These are phyloP conservation scores for Leptinotarsa lineolata DNA, from an alignment of 1,140 invertebrate species.

Conservation along the genomic window DNA sequence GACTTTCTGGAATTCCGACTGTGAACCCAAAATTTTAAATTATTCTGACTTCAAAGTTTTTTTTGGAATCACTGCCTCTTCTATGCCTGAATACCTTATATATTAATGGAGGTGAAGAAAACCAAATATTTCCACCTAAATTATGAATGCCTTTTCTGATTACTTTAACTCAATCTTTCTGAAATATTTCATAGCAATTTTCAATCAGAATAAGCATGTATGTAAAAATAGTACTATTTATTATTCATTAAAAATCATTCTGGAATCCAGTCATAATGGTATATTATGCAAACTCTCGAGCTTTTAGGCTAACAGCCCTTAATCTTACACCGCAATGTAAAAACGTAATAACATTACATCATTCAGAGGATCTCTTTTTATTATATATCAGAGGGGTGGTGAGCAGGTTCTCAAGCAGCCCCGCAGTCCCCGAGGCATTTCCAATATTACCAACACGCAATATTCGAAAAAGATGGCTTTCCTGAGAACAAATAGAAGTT, in stretches of 20 bases:
- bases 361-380: background rate
- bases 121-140: too few relatives aligned
- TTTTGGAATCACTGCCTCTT: too few relatives aligned
- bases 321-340: background rate
- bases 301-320: background rate
- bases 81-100: too few relatives aligned
- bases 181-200: too few relatives aligned
- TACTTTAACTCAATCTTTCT: too few relatives aligned
- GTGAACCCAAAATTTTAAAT: too few relatives aligned
- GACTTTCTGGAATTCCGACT: too few relatives aligned
- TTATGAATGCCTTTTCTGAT: too few relatives aligned
- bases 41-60: too few relatives aligned
- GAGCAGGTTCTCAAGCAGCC: background rate
- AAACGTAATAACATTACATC: conserved; percentile 3
- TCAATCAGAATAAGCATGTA: too few relatives aligned
- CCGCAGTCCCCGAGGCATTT: background rate
- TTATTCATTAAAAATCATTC: background rate
- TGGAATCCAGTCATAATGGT: background rate
- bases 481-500: background rate
- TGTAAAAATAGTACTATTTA: too few relatives aligned
- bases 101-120: too few relatives aligned
- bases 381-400: background rate
- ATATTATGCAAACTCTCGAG: background rate
- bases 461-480: background rate
- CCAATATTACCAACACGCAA: background rate